Base-by-base conservation (phyloP, 2,797 vertebrate genomes). In the Rhynchotus rufescens region DNA sequence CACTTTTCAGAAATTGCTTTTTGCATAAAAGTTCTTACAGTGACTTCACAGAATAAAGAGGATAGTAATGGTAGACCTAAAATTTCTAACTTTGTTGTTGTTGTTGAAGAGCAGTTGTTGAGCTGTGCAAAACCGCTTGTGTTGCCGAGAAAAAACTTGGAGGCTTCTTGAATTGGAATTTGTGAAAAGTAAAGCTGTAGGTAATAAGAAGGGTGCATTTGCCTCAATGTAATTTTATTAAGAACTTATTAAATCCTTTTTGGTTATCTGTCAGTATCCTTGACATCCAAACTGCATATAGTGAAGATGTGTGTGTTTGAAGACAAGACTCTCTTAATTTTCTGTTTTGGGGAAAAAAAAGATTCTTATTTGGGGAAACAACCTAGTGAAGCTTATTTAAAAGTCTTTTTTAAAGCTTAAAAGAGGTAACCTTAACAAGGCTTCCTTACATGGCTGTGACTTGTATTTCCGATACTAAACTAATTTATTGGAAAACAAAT, bases 1-100 rank as follows among this genome's bases (percentile, higher is more conserved):
- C 30, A 59, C 61, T 89, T 77, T 62, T 12, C 82, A 73, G 69
- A 89, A 86, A 86, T 90, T 79, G 54, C 21, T 67, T 84, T 66
- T 77, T n/a, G n/a, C n/a, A 2, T 26, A 51, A 57, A 69, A 88
- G 17, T 23, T 64, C 80, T 56, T 76, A 6, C 22, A 75, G 28
- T 30, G 49, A 45, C 65, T 90, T 68, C 72, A 45, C 12, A 23
- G 59, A 62, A 59, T 36, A 65, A 28, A 60, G 21, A 57, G n/a
- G 28, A 62, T 32, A 86, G 34, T 9, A 67, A 67, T 17, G 17
- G 5, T 20, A 74, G 26, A 40, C 10, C 67, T 59, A 22, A 67
- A 10, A 34, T 52, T 74, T 47, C 61, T n/a, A 40, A 5, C 20
- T 11, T 25, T 68, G n/a, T 25, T 62, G 30, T 67, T 10, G 15